These are phyloP conservation scores for Hofmannophila pseudospretella DNA, from an alignment of 2,888 invertebrate species.

Conservation along the genomic window DNA sequence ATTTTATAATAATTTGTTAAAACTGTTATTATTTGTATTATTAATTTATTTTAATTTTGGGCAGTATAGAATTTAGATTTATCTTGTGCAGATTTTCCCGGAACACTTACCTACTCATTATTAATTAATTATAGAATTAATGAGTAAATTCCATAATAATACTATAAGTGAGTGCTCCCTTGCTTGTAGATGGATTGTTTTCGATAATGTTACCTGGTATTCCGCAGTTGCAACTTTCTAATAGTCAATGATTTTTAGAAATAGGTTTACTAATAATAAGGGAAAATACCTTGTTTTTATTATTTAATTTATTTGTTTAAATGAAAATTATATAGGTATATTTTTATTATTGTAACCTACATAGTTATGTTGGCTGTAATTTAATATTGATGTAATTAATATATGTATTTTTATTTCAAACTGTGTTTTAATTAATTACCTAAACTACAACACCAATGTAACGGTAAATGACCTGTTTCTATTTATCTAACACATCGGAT, in stretches of 20 bases:
- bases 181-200: constrained; percentile 72
- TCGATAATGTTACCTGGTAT: constrained; percentile 69
- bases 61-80: no score
- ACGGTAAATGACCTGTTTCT: no score
- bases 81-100: constrained; percentile 45
- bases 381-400: constrained; percentile 79
- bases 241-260: constrained; percentile 73
- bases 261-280: constrained; percentile 69
- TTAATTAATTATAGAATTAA: constrained; percentile 68
- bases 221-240: constrained; percentile 60
- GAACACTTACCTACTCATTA: constrained; percentile 52
- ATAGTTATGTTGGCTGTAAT: constrained; percentile 77
- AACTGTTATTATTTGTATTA: no score
- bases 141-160: constrained; percentile 74
- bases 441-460: no score
- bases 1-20: no score
- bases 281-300: constrained; percentile 74
- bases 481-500: no score
- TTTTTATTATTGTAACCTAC: constrained; percentile 77
- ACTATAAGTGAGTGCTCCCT: constrained; percentile 69
- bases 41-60: no score
- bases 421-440: constrained; percentile 45
- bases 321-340: constrained; percentile 76
- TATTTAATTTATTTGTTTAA: constrained; percentile 77
- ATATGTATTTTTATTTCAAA: constrained; percentile 78